These are phyloP conservation scores for Notarius lentiginosus DNA, from an alignment of 2,113 vertebrate species.

Conservation along the genomic window DNA sequence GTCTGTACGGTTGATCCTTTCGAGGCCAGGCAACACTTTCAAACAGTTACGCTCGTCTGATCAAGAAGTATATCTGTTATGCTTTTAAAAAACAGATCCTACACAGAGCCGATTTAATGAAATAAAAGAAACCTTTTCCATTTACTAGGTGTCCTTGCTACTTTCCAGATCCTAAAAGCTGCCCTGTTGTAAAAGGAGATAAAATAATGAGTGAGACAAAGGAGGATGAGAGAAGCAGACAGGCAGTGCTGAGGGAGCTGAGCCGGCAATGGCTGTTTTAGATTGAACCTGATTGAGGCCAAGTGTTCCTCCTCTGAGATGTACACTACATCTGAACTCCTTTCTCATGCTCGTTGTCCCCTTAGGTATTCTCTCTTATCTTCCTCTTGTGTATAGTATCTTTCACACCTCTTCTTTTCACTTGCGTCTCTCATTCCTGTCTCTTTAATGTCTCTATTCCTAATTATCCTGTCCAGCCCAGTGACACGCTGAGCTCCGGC, in stretches of 20 bases:
- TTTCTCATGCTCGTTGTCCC: conserved; percentile 21
- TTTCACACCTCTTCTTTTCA: conserved; percentile 27
- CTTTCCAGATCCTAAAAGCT: not conserved
- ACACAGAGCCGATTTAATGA: not conserved
- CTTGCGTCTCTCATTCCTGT: conserved; percentile 31
- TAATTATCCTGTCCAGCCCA: not conserved
- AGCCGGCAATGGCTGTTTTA: conserved; percentile 43
- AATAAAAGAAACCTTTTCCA: not conserved
- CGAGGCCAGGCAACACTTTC: conserved; percentile 3
- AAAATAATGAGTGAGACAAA: not conserved
- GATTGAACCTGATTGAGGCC: conserved; percentile 38
- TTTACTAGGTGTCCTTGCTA: not conserved
- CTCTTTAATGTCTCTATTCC: conserved; percentile 4
- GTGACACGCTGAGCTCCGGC: conserved; percentile 66
- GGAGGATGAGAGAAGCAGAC: not conserved
- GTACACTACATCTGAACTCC: conserved; percentile 35
- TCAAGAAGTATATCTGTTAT: not conserved
- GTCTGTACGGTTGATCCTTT: not conserved
- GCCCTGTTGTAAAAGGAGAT: conserved; percentile 5
- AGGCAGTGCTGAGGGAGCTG: conserved; percentile 25
- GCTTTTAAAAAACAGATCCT: not conserved
- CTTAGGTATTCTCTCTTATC: conserved; percentile 28
- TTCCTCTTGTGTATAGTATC: not conserved
- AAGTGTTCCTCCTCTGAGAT: conserved; percentile 15
- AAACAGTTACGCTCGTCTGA: not conserved